phyloP scores from a whole-genome alignment of 2,888 invertebrate species.

The Melipona beecheii region DNA sequence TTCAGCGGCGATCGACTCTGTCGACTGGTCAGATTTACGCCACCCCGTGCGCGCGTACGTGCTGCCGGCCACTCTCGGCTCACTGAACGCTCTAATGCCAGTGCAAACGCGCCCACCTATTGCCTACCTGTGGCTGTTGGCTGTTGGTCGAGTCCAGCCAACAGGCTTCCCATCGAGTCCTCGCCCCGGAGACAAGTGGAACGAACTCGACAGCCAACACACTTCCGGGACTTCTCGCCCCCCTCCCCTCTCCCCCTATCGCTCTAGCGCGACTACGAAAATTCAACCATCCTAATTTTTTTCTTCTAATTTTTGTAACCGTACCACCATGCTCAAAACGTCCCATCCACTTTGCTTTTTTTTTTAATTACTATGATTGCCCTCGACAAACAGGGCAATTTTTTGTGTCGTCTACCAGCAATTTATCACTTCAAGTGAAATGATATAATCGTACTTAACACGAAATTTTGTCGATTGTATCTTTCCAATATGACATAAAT shows the following conservation, averaged over 20 bases:
- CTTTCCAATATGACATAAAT: no score
- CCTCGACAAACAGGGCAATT: no score
- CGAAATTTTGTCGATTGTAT: no score
- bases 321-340: no score
- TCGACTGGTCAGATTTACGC: constrained; percentile 70
- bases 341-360: no score
- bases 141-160: not conserved
- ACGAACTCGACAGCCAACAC: constrained; percentile 38
- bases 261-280: no score
- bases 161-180: constrained; percentile 10
- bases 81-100: constrained; percentile 43
- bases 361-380: no score
- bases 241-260: not conserved
- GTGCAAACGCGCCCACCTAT: constrained; percentile 49
- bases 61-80: constrained; percentile 7
- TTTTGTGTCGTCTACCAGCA: no score
- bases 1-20: constrained; percentile 70
- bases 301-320: no score
- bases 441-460: no score
- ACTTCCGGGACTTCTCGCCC: constrained; percentile 59
- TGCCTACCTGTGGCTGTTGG: constrained; percentile 19
- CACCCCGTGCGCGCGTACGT: constrained; percentile 43
- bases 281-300: no score
- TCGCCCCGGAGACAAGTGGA: constrained; percentile 57
- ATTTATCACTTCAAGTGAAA: no score